phyloP scores from a whole-genome alignment of 2,113 vertebrate species.

The Marmota monax region DNA sequence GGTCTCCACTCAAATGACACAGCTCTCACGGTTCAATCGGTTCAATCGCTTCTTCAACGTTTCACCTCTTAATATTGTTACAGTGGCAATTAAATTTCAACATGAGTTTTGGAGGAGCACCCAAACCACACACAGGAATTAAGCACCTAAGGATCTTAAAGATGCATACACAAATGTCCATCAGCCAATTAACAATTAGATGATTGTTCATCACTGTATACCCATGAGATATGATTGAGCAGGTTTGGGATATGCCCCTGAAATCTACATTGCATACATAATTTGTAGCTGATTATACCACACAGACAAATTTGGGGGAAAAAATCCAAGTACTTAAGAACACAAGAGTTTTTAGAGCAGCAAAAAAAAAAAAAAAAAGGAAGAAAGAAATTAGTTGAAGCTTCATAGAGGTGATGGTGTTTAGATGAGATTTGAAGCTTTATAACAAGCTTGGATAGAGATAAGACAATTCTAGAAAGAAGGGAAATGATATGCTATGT shows the following conservation, averaged over 20 bases:
- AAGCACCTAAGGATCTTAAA: not conserved
- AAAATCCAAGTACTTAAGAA: not conserved
- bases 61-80: not conserved
- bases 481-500: not conserved
- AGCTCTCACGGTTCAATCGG: too few relatives aligned
- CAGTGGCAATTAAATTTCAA: not conserved
- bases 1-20: not conserved
- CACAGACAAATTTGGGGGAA: not conserved
- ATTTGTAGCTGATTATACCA: not conserved
- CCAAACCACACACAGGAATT: not conserved
- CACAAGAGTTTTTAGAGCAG: not conserved
- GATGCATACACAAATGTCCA: not conserved
- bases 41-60: too few relatives aligned
- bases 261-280: not conserved
- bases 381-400: not conserved
- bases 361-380: too few relatives aligned
- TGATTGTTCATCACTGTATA: not conserved
- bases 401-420: not conserved
- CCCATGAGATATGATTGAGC: not conserved
- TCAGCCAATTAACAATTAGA: not conserved
- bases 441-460: not conserved
- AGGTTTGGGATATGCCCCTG: not conserved
- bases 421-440: not conserved
- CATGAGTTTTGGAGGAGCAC: not conserved
- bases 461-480: not conserved